These are phyloP conservation scores for Bubo bubo DNA, from an alignment of 2,113 vertebrate species.

Conservation along the genomic window DNA sequence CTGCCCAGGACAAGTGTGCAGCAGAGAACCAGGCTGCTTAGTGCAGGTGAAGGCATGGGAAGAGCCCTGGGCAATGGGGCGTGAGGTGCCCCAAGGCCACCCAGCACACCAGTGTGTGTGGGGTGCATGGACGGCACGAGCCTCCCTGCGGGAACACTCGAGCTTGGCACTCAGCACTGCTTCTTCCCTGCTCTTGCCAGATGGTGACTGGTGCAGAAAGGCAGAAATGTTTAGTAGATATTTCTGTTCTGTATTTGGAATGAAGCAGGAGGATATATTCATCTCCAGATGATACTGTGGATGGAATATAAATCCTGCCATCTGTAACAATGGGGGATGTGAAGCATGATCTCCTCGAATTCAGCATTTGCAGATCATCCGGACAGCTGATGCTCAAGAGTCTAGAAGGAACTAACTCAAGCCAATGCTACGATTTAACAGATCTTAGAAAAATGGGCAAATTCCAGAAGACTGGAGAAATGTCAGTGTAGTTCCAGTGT, in stretches of 20 bases:
- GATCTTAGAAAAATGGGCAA: conserved; percentile 17
- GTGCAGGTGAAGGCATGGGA: accelerated
- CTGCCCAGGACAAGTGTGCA: not conserved
- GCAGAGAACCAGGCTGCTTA: not conserved
- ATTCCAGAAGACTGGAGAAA: not conserved
- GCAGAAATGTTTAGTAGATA: conserved; percentile 72
- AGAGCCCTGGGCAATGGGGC: not conserved
- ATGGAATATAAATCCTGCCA: conserved; percentile 71
- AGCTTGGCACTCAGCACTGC: not conserved
- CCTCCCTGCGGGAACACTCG: not conserved
- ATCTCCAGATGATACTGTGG: conserved; percentile 71
- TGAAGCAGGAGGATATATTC: conserved; percentile 69
- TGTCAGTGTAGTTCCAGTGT: not conserved
- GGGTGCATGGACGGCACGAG: accelerated
- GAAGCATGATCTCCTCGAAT: conserved; percentile 68
- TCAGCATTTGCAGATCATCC: conserved; percentile 54
- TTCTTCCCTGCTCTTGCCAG: conserved; percentile 47
- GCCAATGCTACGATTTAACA: not conserved
- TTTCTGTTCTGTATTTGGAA: conserved; percentile 73
- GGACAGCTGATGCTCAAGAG: conserved; percentile 54
- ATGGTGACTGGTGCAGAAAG: conserved; percentile 71
- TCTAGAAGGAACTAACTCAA: conserved; percentile 45
- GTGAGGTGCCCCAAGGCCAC: not conserved
- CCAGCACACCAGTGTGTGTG: accelerated
- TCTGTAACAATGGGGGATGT: conserved; percentile 72